Evolutionary conservation across 1,140 invertebrate species (phyloP).

Genomic region (Lepidostoma basale): DNA sequence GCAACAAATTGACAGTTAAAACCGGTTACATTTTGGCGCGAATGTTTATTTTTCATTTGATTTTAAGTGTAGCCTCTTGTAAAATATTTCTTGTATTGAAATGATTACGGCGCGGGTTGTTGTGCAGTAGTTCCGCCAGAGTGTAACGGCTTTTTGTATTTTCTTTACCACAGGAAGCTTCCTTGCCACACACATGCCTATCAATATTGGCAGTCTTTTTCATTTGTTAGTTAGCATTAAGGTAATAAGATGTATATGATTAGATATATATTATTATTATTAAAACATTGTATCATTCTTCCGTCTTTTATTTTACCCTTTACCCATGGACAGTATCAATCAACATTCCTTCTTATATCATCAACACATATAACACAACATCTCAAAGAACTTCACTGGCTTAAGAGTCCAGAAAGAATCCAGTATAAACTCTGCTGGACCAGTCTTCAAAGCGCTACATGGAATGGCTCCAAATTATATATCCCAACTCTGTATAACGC

Average conservation of each 20-base stretch:
- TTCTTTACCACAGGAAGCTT: slow-evolving; percentile 6
- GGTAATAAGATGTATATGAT: slow-evolving; percentile 35
- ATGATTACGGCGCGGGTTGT: not conserved
- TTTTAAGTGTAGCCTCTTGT: slow-evolving; percentile 24
- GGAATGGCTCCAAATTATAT: too few relatives aligned
- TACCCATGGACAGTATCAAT: too few relatives aligned
- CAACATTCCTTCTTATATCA: too few relatives aligned
- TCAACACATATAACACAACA: too few relatives aligned
- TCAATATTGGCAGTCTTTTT: slow-evolving; percentile 27
- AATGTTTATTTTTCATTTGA: not conserved
- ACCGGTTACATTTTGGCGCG: slow-evolving; percentile 1
- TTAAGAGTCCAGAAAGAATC: too few relatives aligned
- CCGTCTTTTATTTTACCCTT: slow-evolving; percentile 6
- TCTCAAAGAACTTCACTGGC: too few relatives aligned
- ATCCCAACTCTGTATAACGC: too few relatives aligned
- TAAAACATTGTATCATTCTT: slow-evolving; percentile 36
- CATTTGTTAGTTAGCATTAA: slow-evolving; percentile 33
- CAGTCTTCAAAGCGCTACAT: too few relatives aligned
- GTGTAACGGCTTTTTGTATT: not conserved
- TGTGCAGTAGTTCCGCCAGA: not conserved
- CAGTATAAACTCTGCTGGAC: too few relatives aligned
- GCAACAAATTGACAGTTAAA: not conserved
- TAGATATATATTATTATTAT: slow-evolving; percentile 31
- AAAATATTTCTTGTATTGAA: slow-evolving; percentile 22
- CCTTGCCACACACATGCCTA: slow-evolving; percentile 29